These are phyloP conservation scores for Nerophis lumbriciformis DNA, from an alignment of 2,113 vertebrate species.

Conservation along the genomic window DNA sequence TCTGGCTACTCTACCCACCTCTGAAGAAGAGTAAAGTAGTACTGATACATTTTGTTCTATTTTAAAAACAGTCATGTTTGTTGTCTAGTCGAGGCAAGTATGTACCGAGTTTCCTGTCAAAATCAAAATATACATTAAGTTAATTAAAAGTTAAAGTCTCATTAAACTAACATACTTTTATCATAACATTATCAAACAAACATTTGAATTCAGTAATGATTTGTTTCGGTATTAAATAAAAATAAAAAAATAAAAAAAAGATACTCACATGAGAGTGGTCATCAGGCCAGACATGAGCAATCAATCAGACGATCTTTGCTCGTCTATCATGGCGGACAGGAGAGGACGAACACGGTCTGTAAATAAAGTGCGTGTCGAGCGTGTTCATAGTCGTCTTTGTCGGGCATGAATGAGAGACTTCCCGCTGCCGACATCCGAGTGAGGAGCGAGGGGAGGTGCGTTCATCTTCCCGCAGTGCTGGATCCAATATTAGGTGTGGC, in stretches of 20 bases:
- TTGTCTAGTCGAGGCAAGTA: no score
- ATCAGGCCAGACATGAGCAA: conserved; percentile 7
- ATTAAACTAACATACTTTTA: not conserved
- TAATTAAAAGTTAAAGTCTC: no score
- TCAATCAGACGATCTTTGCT: not conserved
- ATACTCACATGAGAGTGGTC: conserved; percentile 39
- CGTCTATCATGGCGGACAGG: not conserved
- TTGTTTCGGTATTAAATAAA: not conserved
- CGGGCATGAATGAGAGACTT: conserved; percentile 12
- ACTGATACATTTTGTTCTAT: no score
- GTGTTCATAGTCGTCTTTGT: not conserved
- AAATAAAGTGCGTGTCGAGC: not conserved
- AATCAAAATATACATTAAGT: no score
- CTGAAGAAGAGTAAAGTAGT: no score
- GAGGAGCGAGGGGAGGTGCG: conserved; percentile 12
- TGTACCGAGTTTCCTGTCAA: no score
- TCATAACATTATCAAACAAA: no score
- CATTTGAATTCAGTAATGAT: not conserved
- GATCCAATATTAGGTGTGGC: not conserved
- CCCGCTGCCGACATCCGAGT: conserved; percentile 35
- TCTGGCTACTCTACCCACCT: no score
- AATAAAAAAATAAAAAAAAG: not conserved
- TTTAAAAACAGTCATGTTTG: no score
- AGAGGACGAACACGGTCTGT: conserved; percentile 4
- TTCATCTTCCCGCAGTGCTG: not conserved